Base-by-base conservation (phyloP, 1,140 invertebrate species). In the Aphelinus atriplicis region DNA sequence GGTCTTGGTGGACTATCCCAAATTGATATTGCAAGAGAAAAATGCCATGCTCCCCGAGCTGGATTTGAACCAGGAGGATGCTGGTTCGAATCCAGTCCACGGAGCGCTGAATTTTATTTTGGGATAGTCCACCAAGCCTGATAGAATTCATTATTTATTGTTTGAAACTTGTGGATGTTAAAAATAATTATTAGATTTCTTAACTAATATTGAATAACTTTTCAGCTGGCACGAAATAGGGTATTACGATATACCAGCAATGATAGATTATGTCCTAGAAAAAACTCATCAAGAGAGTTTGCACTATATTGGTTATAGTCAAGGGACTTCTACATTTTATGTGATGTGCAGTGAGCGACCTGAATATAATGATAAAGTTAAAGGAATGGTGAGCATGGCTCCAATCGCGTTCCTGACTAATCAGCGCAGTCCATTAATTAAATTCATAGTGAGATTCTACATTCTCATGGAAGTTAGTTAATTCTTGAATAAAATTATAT, bases 291-390 rank as follows among this genome's bases (percentile, higher is more conserved):
- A 87, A 71, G 74, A 77, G n/a, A 82, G 86, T 55, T 76, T 93
- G 0, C 86, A 86, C 77, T 93, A 92, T 80, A 84, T 93, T 43
- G 92, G 91, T 3, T 90, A 92, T 66, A 88, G 90, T 78, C 88
- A 89, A 77, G 88, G 86, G 45, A 86, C 86, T 3, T 85, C 87
- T 3, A 70, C 78, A 46, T 87, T 88, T 75, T 92, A 90, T 76
- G 91, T 91, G 10, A 89, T 93, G 86, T 86, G 90, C 3, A 91
- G 91, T 26, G 91, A 91, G 63, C 89, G 89, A 78, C 90, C 92
- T 0, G 90, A 93, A 65, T 94, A 94, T 78, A 93, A 92, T 77
- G 85, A 90, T 50, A 92, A 94, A 81, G 81, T 92, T 26, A 83
- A 83, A 47, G 85, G 83, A 71, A 89, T 90, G 89, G 88, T 93